A percentile compares a stretch with the other conserved stretches of the same genome.
Evolutionary conservation across 1,140 invertebrate species (phyloP).

Genomic region (Marisa cornuarietis): DNA sequence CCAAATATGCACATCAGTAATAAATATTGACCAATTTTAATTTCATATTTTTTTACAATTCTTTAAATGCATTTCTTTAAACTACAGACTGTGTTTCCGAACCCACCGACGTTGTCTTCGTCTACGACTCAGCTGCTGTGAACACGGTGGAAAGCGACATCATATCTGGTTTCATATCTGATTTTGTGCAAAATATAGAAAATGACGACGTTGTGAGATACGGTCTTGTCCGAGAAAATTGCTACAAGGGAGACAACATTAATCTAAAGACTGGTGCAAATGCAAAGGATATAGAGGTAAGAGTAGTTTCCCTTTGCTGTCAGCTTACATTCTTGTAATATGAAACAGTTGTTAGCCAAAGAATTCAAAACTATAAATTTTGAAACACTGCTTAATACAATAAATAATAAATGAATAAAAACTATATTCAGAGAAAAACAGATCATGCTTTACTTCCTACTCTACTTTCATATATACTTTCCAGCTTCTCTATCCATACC

Average conservation of each 20-base stretch:
- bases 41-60: not conserved
- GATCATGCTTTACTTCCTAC: too few species aligned
- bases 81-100: constrained; percentile 35
- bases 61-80: not conserved
- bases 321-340: not conserved
- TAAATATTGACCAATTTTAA: too few species aligned
- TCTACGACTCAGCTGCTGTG: constrained; percentile 42
- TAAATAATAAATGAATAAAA: too few species aligned
- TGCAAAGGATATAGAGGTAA: not conserved
- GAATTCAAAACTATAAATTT: too few species aligned
- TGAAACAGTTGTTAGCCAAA: not conserved
- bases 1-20: too few species aligned
- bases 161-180: constrained; percentile 2
- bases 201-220: constrained; percentile 7
- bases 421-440: too few species aligned
- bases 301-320: not conserved
- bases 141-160: constrained; percentile 28
- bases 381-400: too few species aligned
- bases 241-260: constrained; percentile 14
- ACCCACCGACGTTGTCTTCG: constrained; percentile 44
- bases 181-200: constrained; percentile 7
- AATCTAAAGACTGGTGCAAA: constrained; percentile 4
- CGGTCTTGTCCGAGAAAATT: constrained; percentile 6
- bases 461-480: not conserved
- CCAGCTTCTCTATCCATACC: not conserved